Percentiles rank a stretch among this genome's conserved stretches.
Conservation (phyloP, 1,140 invertebrate species). For the Tetragonula clypearis region DNA sequence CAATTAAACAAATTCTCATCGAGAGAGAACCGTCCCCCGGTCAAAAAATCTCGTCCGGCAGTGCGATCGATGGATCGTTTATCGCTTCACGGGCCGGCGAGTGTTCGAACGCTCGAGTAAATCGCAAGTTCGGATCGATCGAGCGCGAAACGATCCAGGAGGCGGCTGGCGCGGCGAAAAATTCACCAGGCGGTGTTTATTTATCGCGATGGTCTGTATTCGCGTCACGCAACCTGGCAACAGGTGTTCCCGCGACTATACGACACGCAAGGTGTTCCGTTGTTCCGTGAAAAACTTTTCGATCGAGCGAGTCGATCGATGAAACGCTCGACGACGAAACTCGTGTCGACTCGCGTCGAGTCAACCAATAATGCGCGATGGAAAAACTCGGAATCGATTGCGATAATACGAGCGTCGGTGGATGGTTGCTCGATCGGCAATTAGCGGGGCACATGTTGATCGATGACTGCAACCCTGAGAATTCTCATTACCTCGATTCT, state of each 20-base stretch:
- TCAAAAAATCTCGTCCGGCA: background rate
- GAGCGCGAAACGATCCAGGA: background rate
- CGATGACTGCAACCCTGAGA: slow-evolving; percentile 57
- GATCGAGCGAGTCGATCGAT: slow-evolving; percentile 29
- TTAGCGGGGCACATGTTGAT: slow-evolving; percentile 59
- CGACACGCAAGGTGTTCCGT: slow-evolving; percentile 35
- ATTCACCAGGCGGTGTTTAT: slow-evolving; percentile 16
- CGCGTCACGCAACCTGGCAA: slow-evolving; percentile 51
- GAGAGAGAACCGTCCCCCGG: background rate
- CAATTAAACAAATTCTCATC: background rate
- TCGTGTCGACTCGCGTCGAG: slow-evolving; percentile 3
- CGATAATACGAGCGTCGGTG: slow-evolving; percentile 41
- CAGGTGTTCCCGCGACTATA: slow-evolving; percentile 66
- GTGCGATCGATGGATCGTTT: slow-evolving; percentile 13
- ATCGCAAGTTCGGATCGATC: slow-evolving; percentile 13
- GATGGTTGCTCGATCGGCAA: slow-evolving; percentile 63
- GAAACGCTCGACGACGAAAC: background rate
- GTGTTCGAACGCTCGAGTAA: slow-evolving; percentile 17
- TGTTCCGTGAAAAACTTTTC: slow-evolving; percentile 35
- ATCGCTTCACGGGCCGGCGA: slow-evolving; percentile 5
- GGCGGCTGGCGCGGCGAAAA: slow-evolving; percentile 18
- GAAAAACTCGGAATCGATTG: slow-evolving; percentile 37
- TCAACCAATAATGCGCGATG: no score
- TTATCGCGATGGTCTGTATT: slow-evolving; percentile 57
- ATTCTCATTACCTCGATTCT: slow-evolving; percentile 65